These are phyloP conservation scores for Sigmodon hispidus DNA, from an alignment of 2,113 vertebrate genomes.

Conservation along the genomic window DNA sequence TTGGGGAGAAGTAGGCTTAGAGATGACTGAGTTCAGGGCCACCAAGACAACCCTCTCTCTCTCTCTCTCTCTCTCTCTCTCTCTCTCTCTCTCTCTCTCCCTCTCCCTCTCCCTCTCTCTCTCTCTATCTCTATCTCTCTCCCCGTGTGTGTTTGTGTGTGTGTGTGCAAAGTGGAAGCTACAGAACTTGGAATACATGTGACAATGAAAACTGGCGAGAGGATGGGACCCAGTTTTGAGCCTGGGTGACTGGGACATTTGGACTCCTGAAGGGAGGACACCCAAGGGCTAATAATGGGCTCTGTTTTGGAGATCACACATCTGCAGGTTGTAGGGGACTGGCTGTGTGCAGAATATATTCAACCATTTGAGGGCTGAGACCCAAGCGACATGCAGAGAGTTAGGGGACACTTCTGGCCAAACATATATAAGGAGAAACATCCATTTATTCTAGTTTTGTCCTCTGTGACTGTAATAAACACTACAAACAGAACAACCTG, in stretches of 20 bases:
- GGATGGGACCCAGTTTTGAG: not conserved
- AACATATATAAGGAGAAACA: not conserved
- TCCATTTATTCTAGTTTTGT: not conserved
- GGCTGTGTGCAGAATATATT: not conserved
- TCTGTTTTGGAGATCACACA: not conserved
- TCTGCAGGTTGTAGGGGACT: too few relatives aligned
- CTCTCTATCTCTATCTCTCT: too few relatives aligned
- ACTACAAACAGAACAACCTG: not conserved
- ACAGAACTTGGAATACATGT: not conserved
- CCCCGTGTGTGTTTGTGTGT: not conserved
- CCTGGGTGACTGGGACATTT: not conserved
- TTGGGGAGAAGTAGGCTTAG: too few relatives aligned
- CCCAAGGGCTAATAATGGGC: not conserved
- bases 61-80: too few relatives aligned
- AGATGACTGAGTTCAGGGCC: rapidly evolving
- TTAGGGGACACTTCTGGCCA: too few relatives aligned
- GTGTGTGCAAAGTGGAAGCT: too few relatives aligned
- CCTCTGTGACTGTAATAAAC: not conserved
- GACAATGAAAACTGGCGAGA: not conserved
- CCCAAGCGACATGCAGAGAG: not conserved
- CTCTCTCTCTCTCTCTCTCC: too few relatives aligned
- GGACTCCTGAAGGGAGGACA: too few relatives aligned
- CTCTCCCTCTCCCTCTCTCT: too few relatives aligned
- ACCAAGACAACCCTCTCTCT: too few relatives aligned
- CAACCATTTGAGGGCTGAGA: not conserved